Conservation (phyloP, 2,888 invertebrate genomes). For the Helobdella robusta region DNA sequence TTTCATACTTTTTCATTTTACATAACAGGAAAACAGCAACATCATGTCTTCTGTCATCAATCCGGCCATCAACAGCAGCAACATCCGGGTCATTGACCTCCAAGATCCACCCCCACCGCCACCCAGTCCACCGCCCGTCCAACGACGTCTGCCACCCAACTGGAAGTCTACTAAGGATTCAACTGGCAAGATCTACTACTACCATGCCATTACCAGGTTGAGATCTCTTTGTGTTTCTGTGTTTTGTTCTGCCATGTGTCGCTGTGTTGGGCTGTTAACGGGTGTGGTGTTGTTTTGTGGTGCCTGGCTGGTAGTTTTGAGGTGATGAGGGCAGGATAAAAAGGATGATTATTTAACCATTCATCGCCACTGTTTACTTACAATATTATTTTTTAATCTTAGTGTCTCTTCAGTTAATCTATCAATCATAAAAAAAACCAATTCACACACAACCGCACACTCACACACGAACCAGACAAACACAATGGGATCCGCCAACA, state of each 20-base stretch:
- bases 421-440: too few species aligned
- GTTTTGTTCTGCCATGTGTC: not conserved
- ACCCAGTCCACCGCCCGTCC: slow-evolving; percentile 45
- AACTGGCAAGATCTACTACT: slow-evolving; percentile 80
- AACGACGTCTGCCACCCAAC: slow-evolving; percentile 62
- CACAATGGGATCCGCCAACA: slow-evolving; percentile 51
- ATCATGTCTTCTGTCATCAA: not conserved
- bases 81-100: slow-evolving; percentile 36
- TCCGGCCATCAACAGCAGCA: slow-evolving; percentile 22
- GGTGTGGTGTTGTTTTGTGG: not conserved
- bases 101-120: slow-evolving; percentile 44
- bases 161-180: slow-evolving; percentile 78
- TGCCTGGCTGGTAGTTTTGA: not conserved
- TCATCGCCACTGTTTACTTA: not conserved
- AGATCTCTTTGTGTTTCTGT: slow-evolving; percentile 9
- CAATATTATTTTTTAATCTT: slow-evolving; percentile 20
- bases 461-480: slow-evolving; percentile 48
- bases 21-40: not conserved
- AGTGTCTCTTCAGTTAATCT: too few species aligned
- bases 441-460: too few species aligned
- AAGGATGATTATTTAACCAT: not conserved
- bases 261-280: not conserved
- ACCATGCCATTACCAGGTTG: slow-evolving; percentile 58
- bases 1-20: too few species aligned
- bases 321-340: not conserved